Conservation (phyloP, 2,797 vertebrate species). For the Avahi laniger region DNA sequence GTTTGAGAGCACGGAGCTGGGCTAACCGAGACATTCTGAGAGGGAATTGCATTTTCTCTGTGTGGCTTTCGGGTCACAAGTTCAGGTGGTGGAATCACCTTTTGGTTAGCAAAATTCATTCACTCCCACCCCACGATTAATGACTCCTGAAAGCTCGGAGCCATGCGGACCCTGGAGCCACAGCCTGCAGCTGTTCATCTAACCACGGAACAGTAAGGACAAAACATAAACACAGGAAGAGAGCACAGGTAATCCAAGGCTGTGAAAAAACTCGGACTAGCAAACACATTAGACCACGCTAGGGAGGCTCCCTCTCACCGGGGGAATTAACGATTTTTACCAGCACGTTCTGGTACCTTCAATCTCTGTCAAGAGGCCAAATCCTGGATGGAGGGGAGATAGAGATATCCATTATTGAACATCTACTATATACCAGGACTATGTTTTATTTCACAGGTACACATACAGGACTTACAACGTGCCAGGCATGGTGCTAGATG, state of each 20-base stretch:
- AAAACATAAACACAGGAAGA: neutral
- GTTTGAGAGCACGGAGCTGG: neutral
- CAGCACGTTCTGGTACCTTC: neutral
- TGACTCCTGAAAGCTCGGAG: neutral
- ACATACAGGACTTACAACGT: neutral
- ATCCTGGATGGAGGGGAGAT: neutral
- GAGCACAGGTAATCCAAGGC: neutral
- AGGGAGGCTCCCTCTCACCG: neutral
- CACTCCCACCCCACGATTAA: neutral
- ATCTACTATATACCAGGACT: neutral
- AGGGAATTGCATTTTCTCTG: neutral
- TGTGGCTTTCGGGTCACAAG: conserved; percentile 27
- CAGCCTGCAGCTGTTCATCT: conserved; percentile 8
- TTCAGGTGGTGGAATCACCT: conserved; percentile 22
- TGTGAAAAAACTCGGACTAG: neutral
- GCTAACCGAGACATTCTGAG: neutral
- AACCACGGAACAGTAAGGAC: neutral
- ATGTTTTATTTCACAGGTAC: neutral
- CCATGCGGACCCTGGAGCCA: neutral
- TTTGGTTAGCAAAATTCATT: conserved; percentile 24
- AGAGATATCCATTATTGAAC: neutral
- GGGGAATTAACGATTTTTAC: neutral
- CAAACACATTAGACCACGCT: neutral
- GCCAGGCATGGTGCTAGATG: neutral
- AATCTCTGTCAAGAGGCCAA: neutral